Base-by-base conservation (phyloP, 2,113 vertebrate genomes). In the Alces alces region DNA sequence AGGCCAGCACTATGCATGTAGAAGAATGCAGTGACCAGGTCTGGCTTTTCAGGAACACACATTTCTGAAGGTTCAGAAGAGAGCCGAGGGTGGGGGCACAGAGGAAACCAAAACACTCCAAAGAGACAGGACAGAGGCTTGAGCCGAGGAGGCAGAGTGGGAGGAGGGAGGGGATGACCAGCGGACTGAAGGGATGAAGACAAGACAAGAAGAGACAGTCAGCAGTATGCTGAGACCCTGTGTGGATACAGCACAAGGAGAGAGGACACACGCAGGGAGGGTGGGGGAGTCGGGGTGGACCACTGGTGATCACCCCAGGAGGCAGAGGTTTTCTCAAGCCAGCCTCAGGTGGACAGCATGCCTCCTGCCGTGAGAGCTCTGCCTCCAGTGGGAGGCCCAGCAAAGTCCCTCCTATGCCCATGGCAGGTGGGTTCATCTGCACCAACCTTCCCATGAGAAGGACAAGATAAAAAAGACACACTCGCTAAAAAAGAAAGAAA, bases 401-500 rank as follows among this genome's bases (percentile, higher is more conserved):
- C 15, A 43, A 36, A 33, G 23, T 1, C 16, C 15, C 13, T 1
- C 10, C 47, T 28, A 8, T 4, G 25, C 13, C n/a, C 14, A 30
- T 0, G 5, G 55, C 25, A 54, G 11, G 36, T 19, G 19, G 14
- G 27, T 7, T 50, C 23, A n/a, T 27, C 21, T 1, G 8, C 1
- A 33, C 27, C 50, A 12, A 33, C 3, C 47, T 50, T 36, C 54
- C 7, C 10, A 15, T 3, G 8, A 86, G 86, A 93, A 43, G 1
- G 12, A 64, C 25, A 57, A 84, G 58, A 70, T 50, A 87, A 57
- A 50, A 11, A 1, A 2, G 58, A 47, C 16, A 86, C 36, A 73
- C 9, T 27, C 19, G 27, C 54, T 11, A 78, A 27, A 66, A 66
- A 64, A 64, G n/a, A n/a, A 4, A 30, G 6, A 7, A n/a, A 52